These are phyloP conservation scores for Nibea coibor DNA, from an alignment of 2,113 vertebrate species.

Conservation along the genomic window DNA sequence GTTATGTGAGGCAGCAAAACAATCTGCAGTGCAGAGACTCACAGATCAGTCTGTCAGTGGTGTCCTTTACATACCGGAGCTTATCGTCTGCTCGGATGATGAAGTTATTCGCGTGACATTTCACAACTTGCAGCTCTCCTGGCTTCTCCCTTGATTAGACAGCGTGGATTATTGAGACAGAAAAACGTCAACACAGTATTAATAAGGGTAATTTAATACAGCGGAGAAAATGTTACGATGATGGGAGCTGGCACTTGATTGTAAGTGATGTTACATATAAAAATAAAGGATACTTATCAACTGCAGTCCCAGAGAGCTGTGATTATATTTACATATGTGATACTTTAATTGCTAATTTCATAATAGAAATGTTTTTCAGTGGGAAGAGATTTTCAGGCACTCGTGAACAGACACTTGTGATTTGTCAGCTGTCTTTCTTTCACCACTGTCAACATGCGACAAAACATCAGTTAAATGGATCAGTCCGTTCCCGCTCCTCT, in stretches of 20 bases:
- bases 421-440: conserved; percentile 41
- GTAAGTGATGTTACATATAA: background rate
- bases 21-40: conserved; percentile 14
- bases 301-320: background rate
- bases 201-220: background rate
- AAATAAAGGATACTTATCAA: background rate
- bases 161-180: background rate
- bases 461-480: conserved; percentile 50
- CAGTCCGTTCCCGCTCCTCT: conserved; percentile 42
- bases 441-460: conserved; percentile 28
- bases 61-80: background rate
- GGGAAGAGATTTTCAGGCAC: background rate
- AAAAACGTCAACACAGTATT: background rate
- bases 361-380: background rate
- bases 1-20: conserved; percentile 34
- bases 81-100: background rate
- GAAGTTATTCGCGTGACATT: background rate
- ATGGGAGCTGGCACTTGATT: background rate
- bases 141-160: background rate
- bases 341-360: background rate
- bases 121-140: background rate
- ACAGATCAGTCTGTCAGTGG: background rate
- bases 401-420: conserved; percentile 11
- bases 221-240: background rate
- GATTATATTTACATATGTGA: background rate